These are phyloP conservation scores for Anguilla marmorata DNA, from an alignment of 2,797 vertebrate species.

Conservation along the genomic window DNA sequence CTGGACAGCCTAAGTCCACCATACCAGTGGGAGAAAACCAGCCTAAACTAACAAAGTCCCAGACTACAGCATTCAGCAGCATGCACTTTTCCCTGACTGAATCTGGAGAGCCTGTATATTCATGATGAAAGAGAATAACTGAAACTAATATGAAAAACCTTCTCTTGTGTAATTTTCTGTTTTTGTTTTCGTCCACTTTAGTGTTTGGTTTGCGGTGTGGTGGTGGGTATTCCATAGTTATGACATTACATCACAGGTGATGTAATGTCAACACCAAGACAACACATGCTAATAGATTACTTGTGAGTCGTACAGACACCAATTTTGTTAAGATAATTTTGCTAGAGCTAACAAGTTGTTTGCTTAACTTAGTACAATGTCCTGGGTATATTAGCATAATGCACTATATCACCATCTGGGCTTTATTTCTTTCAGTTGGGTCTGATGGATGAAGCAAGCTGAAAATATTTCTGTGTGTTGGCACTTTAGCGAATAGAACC, in stretches of 20 bases:
- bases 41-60: not conserved
- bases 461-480: constrained; percentile 6
- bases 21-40: not conserved
- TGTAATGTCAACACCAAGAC: not conserved
- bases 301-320: not conserved
- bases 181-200: not conserved
- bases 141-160: not conserved
- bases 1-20: not conserved
- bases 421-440: constrained; percentile 16
- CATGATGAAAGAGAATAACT: not conserved
- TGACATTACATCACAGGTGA: not conserved
- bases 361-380: constrained; percentile 10
- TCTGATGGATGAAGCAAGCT: constrained; percentile 6
- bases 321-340: not conserved
- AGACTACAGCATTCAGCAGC: not conserved
- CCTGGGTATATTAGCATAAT: not conserved
- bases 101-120: not conserved
- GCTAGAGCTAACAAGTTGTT: not conserved
- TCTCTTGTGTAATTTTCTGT: not conserved
- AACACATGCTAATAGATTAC: not conserved
- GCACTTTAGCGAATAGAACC: constrained; percentile 1
- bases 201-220: not conserved
- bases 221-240: not conserved
- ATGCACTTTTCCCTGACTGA: not conserved
- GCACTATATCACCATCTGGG: not conserved